A percentile compares a stretch with the other conserved stretches of the same genome.
These are phyloP conservation scores for Pelobates cultripes DNA, from an alignment of 2,797 vertebrate genomes.

Conservation along the genomic window DNA sequence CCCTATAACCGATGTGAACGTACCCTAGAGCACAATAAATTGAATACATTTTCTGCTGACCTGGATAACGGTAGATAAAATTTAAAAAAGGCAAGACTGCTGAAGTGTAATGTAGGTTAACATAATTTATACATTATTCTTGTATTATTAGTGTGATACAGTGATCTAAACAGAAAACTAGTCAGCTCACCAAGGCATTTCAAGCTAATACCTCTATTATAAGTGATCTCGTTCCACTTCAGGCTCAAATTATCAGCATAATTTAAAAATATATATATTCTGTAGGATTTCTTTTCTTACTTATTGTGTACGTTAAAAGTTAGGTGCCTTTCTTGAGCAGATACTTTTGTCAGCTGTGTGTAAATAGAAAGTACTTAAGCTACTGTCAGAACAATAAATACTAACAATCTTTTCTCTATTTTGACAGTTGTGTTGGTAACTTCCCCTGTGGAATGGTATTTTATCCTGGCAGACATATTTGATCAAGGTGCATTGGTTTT, in stretches of 20 bases:
- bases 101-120: slow-evolving; percentile 11
- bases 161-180: neutral
- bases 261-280: neutral
- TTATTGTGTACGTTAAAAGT: neutral
- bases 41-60: slow-evolving; percentile 32
- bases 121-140: slow-evolving; percentile 46
- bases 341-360: too few species aligned
- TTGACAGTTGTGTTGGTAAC: too few species aligned
- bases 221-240: neutral
- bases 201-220: neutral
- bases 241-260: neutral
- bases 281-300: neutral
- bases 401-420: too few species aligned
- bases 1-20: slow-evolving; percentile 19
- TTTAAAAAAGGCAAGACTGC: neutral
- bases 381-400: too few species aligned
- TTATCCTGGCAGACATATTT: too few species aligned
- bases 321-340: too few species aligned
- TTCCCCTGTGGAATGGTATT: too few species aligned
- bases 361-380: too few species aligned
- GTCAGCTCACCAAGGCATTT: neutral
- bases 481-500: too few species aligned
- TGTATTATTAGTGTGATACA: neutral
- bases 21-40: slow-evolving; percentile 26
- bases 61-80: slow-evolving; percentile 37